Base-by-base conservation (phyloP, 2,888 invertebrate genomes). In the Erynnis tages region DNA sequence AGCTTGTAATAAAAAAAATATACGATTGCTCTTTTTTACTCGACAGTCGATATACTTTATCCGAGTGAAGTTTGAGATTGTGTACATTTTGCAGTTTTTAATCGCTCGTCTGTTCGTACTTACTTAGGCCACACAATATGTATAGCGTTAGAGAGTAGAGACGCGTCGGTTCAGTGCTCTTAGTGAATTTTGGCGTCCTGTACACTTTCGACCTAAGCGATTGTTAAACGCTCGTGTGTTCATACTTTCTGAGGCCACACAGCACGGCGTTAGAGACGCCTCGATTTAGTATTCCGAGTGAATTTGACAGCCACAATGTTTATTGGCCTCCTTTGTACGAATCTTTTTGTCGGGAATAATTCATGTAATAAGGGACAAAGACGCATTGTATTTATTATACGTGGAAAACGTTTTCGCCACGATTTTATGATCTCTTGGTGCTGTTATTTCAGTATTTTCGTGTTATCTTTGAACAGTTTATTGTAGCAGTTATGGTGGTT, bases 331-430 rank as follows among this genome's bases (percentile, higher is more conserved):
- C 70, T 79, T 82, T 80, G 77, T 79, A 67, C 59, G 68, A 72
- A 72, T 73, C 74, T 80, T 80, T 83, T 79, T 77, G 76, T 76
- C 75, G 76, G 64, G 54, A 72, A 75, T 81, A 84, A 84, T 82
- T 82, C 82, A 82, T 82, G 78, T 81, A 79, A 83, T 83, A 82
- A 76, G 73, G 79, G 76, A 83, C 81, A 82, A 82, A 78, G 78
- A 53, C 37, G 37, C 45, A 35, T 38, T 23, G 37, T 30, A 37
- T 44, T 53, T 53, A 53, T 45, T 37, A 27, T 37, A 21, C 44
- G 14, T 8, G 21, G 30, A 52, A 45, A 52, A 27, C 23, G 35
- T 45, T 52, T 43, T 45, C 21, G 44, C 4, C 23, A 4, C 37
- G 11, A 11, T 44, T 44, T 11, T 27, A 29, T 45, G 37, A 45